Evolutionary conservation across 2,797 vertebrate species (phyloP).

Genomic region (Sebastes minor): DNA sequence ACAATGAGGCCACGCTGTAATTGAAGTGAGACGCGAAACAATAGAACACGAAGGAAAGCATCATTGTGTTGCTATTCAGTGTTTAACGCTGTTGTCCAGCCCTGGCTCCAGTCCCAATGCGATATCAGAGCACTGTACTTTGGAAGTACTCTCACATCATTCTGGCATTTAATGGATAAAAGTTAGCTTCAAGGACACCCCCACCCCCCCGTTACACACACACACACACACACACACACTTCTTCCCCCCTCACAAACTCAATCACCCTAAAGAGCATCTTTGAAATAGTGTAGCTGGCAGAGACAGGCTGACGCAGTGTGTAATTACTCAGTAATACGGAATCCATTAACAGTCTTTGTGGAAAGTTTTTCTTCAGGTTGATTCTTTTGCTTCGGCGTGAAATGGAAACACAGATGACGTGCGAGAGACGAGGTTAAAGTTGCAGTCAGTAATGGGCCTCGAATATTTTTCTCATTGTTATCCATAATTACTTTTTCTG

Average conservation of each 20-base stretch:
- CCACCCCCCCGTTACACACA: not conserved
- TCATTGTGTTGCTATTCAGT: not conserved
- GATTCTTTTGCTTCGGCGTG: not conserved
- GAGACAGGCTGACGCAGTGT: conserved; percentile 12
- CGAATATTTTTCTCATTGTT: not conserved
- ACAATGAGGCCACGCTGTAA: not conserved
- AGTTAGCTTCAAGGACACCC: conserved; percentile 33
- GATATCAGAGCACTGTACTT: conserved; percentile 6
- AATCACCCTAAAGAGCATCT: conserved; percentile 19
- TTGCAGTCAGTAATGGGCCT: not conserved
- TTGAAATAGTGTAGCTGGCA: conserved; percentile 24
- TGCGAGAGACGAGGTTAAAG: not conserved
- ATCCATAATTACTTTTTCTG: not conserved
- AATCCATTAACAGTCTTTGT: not conserved
- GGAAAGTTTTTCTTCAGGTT: not conserved
- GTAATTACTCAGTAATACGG: conserved; percentile 8
- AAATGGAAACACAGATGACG: not conserved
- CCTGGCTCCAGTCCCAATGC: conserved; percentile 3
- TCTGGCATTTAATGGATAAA: conserved; percentile 42
- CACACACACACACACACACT: no score
- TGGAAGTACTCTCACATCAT: conserved; percentile 10
- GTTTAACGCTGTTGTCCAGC: not conserved
- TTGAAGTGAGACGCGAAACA: conserved; percentile 1
- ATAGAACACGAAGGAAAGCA: not conserved
- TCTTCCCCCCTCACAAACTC: not conserved